phyloP scores from a whole-genome alignment of 2,113 vertebrate genomes.

The Elephas maximus region DNA sequence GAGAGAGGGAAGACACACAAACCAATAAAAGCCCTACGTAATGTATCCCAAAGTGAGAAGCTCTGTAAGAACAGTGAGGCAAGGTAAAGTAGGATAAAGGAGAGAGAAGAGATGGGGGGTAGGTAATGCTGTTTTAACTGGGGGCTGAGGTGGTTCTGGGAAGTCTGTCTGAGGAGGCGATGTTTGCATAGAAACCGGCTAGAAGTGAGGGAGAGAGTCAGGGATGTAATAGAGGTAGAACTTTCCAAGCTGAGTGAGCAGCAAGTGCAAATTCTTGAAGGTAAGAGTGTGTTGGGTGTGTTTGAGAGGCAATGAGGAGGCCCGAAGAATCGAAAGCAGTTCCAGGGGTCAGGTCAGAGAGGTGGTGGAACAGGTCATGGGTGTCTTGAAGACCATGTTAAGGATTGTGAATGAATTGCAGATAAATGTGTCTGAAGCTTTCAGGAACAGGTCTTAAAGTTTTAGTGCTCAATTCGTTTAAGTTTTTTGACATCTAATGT shows the following conservation, averaged over 20 bases:
- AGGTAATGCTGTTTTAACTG: neutral
- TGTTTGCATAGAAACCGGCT: neutral
- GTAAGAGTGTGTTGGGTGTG: neutral
- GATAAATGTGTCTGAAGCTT: rapidly evolving
- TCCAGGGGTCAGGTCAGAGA: neutral
- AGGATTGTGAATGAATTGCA: neutral
- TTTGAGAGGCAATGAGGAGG: neutral
- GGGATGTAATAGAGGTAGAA: rapidly evolving
- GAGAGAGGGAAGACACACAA: neutral
- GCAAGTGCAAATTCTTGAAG: neutral
- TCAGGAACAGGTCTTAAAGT: rapidly evolving
- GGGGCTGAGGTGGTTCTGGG: rapidly evolving
- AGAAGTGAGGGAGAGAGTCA: neutral
- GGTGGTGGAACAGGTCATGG: rapidly evolving
- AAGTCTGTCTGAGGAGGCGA: neutral
- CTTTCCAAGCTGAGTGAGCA: neutral
- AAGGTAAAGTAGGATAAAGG: neutral
- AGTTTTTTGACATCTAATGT: neutral
- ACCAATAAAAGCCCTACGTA: rapidly evolving
- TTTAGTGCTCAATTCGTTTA: rapidly evolving
- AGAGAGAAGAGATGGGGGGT: neutral
- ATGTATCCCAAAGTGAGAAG: neutral
- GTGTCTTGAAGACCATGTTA: rapidly evolving
- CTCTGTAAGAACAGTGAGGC: neutral
- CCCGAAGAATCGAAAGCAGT: neutral